phyloP scores from a whole-genome alignment of 1,140 invertebrate genomes.

The Gonioctena quinquepunctata region DNA sequence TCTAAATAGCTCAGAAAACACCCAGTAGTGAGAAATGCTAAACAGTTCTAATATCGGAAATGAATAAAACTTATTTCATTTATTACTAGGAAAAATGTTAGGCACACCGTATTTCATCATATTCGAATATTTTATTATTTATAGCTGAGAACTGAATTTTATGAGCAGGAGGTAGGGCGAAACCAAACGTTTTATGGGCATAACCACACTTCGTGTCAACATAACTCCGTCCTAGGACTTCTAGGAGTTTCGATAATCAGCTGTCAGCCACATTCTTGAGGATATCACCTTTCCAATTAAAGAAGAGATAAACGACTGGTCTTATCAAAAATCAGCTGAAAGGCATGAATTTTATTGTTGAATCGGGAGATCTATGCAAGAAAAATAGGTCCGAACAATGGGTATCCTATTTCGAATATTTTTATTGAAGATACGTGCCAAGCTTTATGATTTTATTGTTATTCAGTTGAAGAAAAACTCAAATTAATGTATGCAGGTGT shows the following conservation, averaged over 20 bases:
- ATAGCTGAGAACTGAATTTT: not conserved
- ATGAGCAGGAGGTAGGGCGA: conserved; percentile 15
- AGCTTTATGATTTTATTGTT: not conserved
- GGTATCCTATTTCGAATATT: not conserved
- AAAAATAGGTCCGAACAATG: not conserved
- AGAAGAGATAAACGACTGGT: not conserved
- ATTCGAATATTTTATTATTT: not conserved
- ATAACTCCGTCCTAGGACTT: not conserved
- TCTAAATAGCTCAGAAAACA: too few relatives aligned
- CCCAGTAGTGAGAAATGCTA: too few relatives aligned
- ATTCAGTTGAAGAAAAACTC: too few relatives aligned
- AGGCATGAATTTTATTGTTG: not conserved
- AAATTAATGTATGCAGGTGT: too few relatives aligned
- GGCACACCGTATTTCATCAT: too few relatives aligned
- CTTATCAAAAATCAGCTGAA: not conserved
- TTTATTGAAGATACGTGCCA: not conserved
- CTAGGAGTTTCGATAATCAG: not conserved
- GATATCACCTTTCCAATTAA: not conserved
- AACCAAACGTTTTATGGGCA: conserved; percentile 24
- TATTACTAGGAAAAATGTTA: too few relatives aligned
- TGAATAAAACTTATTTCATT: too few relatives aligned
- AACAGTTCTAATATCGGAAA: too few relatives aligned
- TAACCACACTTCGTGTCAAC: conserved; percentile 4
- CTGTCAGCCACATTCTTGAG: not conserved
- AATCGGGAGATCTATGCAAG: not conserved